Base-by-base conservation (phyloP, 2,113 vertebrate species). In the Diphyllodes magnificus region DNA sequence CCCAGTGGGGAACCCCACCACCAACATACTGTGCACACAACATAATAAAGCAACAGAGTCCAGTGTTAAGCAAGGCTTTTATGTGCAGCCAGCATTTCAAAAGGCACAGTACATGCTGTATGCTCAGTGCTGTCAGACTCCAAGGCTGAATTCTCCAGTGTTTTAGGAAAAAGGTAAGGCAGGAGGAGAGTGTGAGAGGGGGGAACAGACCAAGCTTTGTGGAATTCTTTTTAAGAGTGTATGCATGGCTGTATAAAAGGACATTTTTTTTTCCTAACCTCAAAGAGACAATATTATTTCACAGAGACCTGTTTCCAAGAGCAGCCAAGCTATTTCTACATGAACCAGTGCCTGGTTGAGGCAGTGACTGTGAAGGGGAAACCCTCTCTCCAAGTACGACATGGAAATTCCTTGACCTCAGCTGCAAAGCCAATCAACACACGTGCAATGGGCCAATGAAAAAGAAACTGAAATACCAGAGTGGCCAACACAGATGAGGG, bases 361-460 rank as follows among this genome's bases (percentile, higher is more conserved):
- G 95, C 80, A 85, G 87, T 79, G 64, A 71, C 82, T 92, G 71
- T 64, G 81, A 93, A 97, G 91, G 94, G 96, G 91, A 93, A 97
- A 96, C 95, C 95, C 95, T 96, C 88, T 96, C 80, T 88, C 84
- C 68, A 82, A 80, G 45, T 85, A 95, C 81, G 95, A 96, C 88
- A 96, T 93, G 93, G 92, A 97, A 96, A 96, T 96, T 95, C 95
- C 92, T 96, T 96, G 96, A 95, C 93, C 95, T 96, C 93, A 96
- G 86, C 90, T 76, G 65, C 4, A 0, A 96, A 94, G 84, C 59
- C 8, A 28, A 88, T 93, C 92, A 91, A 90, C 86, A 90, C 1
- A 4, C 7, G 4, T 70, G 68, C 15, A 9, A 82, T 7, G 78
- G 68, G 80, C 94, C 95, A 94, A 90, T 86, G 87, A 92, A 93